Conservation (phyloP, 2,113 vertebrate genomes). For the Urocynchramus pylzowi region DNA sequence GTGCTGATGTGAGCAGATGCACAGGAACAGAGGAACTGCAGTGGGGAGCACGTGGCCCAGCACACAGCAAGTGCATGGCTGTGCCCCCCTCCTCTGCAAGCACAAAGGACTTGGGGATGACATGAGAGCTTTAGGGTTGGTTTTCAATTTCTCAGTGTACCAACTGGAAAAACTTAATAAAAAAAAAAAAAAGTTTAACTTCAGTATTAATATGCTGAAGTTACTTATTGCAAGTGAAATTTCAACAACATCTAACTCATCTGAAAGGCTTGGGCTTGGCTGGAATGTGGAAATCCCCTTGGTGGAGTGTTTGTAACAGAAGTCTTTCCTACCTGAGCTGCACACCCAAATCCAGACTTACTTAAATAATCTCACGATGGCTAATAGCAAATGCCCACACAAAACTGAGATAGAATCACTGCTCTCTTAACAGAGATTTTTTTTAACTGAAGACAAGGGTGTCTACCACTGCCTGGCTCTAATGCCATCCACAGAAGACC, state of each 20-base stretch:
- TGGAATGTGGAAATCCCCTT: background rate
- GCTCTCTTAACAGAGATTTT: background rate
- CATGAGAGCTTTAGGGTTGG: accelerated
- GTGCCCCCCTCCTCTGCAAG: accelerated
- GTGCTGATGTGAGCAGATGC: background rate
- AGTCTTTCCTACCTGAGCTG: background rate
- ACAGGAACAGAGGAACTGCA: accelerated
- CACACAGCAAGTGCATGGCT: accelerated
- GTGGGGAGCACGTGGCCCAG: accelerated
- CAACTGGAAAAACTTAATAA: background rate
- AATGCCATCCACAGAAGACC: background rate
- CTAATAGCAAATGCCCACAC: background rate
- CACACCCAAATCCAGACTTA: background rate
- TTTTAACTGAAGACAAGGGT: background rate
- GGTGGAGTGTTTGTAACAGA: background rate
- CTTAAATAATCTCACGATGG: background rate
- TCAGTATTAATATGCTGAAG: background rate
- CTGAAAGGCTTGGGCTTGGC: background rate
- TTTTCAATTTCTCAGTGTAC: background rate
- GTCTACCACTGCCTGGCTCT: background rate
- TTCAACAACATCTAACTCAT: background rate
- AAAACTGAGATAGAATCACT: background rate
- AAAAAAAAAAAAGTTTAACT: background rate
- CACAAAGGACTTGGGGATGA: background rate
- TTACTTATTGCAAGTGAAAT: background rate